phyloP scores from a whole-genome alignment of 2,797 vertebrate species.

The Thamnophis elegans region DNA sequence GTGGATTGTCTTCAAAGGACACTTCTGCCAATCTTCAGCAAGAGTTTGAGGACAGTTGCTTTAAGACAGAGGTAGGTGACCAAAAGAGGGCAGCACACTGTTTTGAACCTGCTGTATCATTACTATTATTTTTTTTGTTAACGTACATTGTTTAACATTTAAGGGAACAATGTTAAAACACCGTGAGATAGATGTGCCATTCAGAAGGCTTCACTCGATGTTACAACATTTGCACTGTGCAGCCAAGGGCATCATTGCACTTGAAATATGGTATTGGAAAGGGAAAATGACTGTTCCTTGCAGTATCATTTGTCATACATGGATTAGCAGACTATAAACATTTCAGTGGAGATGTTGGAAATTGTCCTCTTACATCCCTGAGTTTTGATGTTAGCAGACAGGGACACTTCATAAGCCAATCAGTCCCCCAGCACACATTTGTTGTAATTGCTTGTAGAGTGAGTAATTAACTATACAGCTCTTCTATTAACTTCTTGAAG shows the following conservation, averaged over 20 bases:
- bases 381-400: not conserved
- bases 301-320: not conserved
- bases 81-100: accelerated
- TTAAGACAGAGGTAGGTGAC: conserved; percentile 34
- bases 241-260: not conserved
- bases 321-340: not conserved
- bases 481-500: not conserved
- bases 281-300: not conserved
- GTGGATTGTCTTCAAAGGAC: conserved; percentile 29
- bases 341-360: not conserved
- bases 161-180: not conserved
- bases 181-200: not conserved
- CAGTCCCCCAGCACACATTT: not conserved
- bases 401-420: not conserved
- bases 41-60: conserved; percentile 3
- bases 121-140: not conserved
- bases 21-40: conserved; percentile 9
- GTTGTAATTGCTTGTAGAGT: not conserved
- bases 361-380: not conserved
- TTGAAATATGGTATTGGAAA: not conserved
- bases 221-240: not conserved
- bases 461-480: not conserved
- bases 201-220: not conserved
- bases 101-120: not conserved
- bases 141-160: not conserved